Base-by-base conservation (phyloP, 2,888 invertebrate genomes). In the Coecobrya sp. region DNA sequence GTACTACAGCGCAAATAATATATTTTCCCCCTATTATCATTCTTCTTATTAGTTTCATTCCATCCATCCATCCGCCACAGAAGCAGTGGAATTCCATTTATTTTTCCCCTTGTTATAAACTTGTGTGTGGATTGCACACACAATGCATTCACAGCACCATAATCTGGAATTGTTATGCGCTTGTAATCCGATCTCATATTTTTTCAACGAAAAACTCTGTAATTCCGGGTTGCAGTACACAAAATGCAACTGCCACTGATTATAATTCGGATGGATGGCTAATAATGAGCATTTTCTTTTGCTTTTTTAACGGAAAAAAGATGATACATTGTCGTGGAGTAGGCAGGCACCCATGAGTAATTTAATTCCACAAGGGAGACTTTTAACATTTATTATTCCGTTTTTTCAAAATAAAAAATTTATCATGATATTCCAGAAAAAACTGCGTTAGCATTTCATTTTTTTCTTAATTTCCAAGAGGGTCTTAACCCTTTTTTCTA, bases 181-280 rank as follows among this genome's bases (percentile, higher is more conserved):
- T 82, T 88, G 89, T 89, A 89, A 89, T 89, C 82, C 82, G 89
- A 89, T 89, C 36, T 59, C 84, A 65, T 65, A 25, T 45, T 76
- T 36, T 73, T 36, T 49, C 13, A 65, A 45, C 55, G 59, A 52
- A 79, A 52, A 13, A 73, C 30, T 68, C 19, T 68, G 10, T 30
- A 68, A 30, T 68, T 10, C 62, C 25, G 30, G 4, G 65, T 30
- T 68, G 65, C 70, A 86, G n/a, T 52, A 11, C 52, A 52, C 73
- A 59, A 82, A 59, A 30, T 82, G 59, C 81, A 82, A 76, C 70
- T 76, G 76, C 49, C 45, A 49, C 76, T 49, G 76, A 45, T 76
- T 76, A 76, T 49, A 76, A 76, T 73, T 86, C 49, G 86, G 76
- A 86, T 86, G 86, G 76, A 86, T 86, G 73, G 86, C 86, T 86